Base-by-base conservation (phyloP, 2,888 invertebrate genomes). In the Drosophila paranaensis region DNA sequence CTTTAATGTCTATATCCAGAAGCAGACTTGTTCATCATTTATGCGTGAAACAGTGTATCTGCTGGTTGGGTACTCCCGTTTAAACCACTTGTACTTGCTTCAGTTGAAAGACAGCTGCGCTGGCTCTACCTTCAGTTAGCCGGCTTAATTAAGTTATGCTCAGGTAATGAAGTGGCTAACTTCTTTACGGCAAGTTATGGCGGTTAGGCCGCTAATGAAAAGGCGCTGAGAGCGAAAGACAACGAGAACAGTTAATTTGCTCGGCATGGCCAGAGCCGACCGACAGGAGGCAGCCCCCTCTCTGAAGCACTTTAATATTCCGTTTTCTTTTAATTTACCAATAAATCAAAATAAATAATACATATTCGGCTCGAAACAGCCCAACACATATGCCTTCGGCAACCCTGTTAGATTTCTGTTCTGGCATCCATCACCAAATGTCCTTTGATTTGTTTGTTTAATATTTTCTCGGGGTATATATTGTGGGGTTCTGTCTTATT, bases 151-250 rank as follows among this genome's bases (percentile, higher is more conserved):
- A 77, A 77, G 72, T 89, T 89, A 83, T 43, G 65, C 68, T 53
- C 61, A 77, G 81, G 71, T 82, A 84, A 88, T 77, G 75, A 86
- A 88, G 81, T 77, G 69, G 86, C 71, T 64, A 72, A 84, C 81
- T 82, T 88, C 74, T 86, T 78, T 79, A 71, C 63, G 63, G 30
- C 61, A 84, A 82, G 68, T 74, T 84, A 84, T 71, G 54, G 58
- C 73, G 71, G 70, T 73, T 74, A 20, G 8, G n/a, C 39, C 6
- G 13, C 27, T 39, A 67, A 63, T 61, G 51, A 67, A 68, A 69
- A 55, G 42, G 14, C 39, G 14, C 13, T 16, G 30, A 50, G 33
- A 20, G 5, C 13, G 13, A 39, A 33, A 16, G n/a, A 40, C 27
- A 46, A n/a, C 27, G 20, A 58, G 16, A 42, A 6, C 30, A 25